These are phyloP conservation scores for Austrofundulus limnaeus DNA, from an alignment of 2,113 vertebrate genomes.

Conservation along the genomic window DNA sequence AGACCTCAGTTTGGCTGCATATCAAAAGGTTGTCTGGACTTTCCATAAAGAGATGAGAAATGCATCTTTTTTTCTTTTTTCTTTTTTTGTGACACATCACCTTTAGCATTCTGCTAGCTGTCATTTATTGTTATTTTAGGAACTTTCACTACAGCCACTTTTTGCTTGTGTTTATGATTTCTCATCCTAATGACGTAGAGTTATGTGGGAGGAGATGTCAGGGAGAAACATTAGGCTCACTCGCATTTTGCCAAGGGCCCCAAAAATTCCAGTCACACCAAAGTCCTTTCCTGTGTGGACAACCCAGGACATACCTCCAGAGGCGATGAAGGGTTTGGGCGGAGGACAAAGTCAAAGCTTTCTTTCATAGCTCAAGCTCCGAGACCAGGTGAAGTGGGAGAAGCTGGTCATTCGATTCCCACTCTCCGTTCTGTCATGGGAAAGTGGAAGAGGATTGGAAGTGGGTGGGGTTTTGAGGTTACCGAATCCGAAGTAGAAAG, in stretches of 20 bases:
- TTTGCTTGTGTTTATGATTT: constrained; percentile 11
- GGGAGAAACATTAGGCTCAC: constrained; percentile 19
- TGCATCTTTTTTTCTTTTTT: no score
- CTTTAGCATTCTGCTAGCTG: no score
- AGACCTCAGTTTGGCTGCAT: no score
- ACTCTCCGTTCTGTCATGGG: constrained; percentile 72
- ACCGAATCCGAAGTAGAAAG: constrained; percentile 1
- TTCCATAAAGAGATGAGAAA: no score
- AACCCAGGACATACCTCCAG: constrained; percentile 83
- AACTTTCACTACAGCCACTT: not conserved
- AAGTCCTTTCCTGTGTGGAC: constrained; percentile 85
- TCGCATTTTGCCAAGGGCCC: constrained; percentile 81
- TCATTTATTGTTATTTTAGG: not conserved
- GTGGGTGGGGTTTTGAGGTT: constrained; percentile 5
- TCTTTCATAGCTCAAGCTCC: constrained; percentile 81
- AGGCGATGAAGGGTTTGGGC: constrained; percentile 62
- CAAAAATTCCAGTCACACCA: constrained; percentile 86
- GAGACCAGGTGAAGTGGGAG: constrained; percentile 87
- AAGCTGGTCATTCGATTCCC: constrained; percentile 80
- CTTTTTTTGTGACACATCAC: no score
- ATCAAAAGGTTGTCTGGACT: no score
- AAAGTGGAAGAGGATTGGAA: constrained; percentile 67
- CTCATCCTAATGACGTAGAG: constrained; percentile 15
- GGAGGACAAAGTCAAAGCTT: constrained; percentile 87
- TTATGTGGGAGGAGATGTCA: constrained; percentile 35